phyloP scores from a whole-genome alignment of 2,888 invertebrate species.

The Tipula vernalis region DNA sequence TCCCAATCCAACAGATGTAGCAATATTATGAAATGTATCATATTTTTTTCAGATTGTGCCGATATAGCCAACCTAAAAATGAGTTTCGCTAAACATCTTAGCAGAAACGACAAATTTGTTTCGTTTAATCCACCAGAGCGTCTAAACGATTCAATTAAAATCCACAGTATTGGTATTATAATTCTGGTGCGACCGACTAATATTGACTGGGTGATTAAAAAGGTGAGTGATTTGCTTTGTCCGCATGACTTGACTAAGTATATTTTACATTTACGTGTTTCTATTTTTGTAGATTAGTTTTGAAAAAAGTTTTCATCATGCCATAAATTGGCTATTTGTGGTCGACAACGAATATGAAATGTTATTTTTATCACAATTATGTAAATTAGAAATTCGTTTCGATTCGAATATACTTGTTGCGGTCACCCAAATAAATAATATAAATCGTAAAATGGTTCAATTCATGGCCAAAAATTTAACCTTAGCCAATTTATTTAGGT shows the following conservation, averaged over 20 bases:
- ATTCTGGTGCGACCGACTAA: not conserved
- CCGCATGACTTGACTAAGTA: not conserved
- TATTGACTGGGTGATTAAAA: not conserved
- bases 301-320: not conserved
- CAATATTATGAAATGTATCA: too few relatives aligned
- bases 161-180: not conserved
- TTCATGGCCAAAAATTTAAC: not conserved
- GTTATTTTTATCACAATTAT: not conserved
- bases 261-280: not conserved
- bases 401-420: not conserved
- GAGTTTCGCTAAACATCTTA: not conserved
- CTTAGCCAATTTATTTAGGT: not conserved
- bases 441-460: not conserved
- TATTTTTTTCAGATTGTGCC: not conserved
- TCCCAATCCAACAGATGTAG: too few relatives aligned
- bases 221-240: not conserved
- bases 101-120: not conserved
- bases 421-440: not conserved
- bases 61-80: not conserved
- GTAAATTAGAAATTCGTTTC: not conserved
- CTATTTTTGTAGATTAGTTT: not conserved
- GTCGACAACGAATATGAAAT: not conserved
- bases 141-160: not conserved
- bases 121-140: not conserved
- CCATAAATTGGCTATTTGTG: not conserved